Conservation (phyloP, 2,113 vertebrate genomes). For the Pampusana beccarii region DNA sequence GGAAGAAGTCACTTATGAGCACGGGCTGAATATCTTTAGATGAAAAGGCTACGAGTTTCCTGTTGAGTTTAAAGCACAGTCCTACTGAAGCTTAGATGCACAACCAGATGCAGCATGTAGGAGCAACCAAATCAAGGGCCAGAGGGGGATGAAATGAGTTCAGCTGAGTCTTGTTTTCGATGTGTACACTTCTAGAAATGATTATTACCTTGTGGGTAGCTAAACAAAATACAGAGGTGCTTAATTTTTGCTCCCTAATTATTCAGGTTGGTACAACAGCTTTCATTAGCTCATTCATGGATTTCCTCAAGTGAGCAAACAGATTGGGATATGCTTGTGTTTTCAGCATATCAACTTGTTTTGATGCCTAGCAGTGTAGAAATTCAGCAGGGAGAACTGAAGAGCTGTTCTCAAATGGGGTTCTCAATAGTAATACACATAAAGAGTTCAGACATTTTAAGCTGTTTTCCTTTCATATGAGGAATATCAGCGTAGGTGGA, state of each 20-base stretch:
- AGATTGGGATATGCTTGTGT: neutral
- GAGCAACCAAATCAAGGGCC: conserved; percentile 1
- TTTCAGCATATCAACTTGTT: neutral
- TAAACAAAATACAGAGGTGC: neutral
- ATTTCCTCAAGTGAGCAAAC: neutral
- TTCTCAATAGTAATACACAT: neutral
- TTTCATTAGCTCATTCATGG: neutral
- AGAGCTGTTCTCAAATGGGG: neutral
- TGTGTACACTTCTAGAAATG: neutral
- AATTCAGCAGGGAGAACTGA: neutral
- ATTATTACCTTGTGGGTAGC: neutral
- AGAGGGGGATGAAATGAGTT: neutral
- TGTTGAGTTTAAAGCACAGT: neutral
- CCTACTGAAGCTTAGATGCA: neutral
- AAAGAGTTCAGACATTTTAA: neutral
- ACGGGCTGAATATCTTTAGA: neutral
- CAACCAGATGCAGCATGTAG: neutral
- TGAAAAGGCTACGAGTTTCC: neutral
- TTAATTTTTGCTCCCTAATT: conserved; percentile 12
- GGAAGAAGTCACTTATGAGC: neutral
- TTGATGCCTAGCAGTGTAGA: neutral
- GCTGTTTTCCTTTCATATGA: neutral
- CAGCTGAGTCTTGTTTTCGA: neutral
- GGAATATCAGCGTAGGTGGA: neutral
- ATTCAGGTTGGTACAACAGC: neutral